Conservation (phyloP, 2,113 vertebrate genomes). For the Rhynchomys soricoides region DNA sequence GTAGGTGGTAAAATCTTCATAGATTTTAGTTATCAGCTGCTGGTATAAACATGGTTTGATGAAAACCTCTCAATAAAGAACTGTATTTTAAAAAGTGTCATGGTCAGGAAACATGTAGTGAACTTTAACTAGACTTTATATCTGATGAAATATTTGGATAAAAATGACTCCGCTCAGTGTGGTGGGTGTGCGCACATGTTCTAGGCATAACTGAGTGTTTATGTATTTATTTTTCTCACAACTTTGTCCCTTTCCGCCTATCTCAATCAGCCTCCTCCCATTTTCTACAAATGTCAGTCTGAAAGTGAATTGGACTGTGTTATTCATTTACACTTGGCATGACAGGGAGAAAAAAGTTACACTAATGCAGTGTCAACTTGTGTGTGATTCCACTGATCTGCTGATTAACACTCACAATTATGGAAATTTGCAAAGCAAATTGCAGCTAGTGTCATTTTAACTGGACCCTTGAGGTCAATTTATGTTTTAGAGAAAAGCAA, state of each 20-base stretch:
- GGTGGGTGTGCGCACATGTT: not conserved
- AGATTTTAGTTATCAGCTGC: slow-evolving; percentile 1
- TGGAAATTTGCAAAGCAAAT: slow-evolving; percentile 6
- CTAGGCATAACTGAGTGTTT: not conserved
- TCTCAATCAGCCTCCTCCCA: not conserved
- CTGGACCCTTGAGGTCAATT: not conserved
- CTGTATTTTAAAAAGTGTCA: slow-evolving; percentile 2
- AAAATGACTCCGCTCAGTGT: not conserved
- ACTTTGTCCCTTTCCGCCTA: not conserved
- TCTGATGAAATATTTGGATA: slow-evolving; percentile 31
- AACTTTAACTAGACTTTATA: not conserved
- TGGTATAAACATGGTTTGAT: slow-evolving; percentile 1
- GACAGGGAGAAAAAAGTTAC: not conserved
- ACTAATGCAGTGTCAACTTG: not conserved
- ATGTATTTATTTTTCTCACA: not conserved
- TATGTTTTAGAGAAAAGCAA: slow-evolving; percentile 38
- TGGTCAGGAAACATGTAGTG: not conserved
- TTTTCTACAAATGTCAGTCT: not conserved
- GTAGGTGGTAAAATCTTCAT: not conserved
- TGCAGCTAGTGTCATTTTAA: not conserved
- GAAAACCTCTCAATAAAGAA: slow-evolving; percentile 46
- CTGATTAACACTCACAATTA: not conserved
- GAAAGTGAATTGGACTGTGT: not conserved
- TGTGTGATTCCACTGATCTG: slow-evolving; percentile 10
- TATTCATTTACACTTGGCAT: slow-evolving; percentile 5